These are phyloP conservation scores for Leucoptera coffeella DNA, from an alignment of 2,888 invertebrate genomes.

Conservation along the genomic window DNA sequence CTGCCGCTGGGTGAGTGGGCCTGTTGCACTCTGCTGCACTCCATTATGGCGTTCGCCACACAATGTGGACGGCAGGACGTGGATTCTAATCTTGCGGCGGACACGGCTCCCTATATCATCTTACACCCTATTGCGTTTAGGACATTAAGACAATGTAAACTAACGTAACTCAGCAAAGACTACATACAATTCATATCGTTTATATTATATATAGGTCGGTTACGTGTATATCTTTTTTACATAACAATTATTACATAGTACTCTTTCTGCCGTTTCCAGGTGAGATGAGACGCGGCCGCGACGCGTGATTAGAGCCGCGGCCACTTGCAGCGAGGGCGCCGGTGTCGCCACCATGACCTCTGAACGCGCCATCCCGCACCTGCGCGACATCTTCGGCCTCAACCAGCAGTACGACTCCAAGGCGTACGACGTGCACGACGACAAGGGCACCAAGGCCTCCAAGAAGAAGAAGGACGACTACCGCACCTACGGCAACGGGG, in stretches of 20 bases:
- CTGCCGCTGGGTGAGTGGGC: background rate
- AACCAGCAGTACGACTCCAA: conserved; percentile 48
- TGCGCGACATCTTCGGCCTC: conserved; percentile 67
- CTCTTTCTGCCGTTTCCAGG: conserved; percentile 27
- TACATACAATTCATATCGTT: too few relatives aligned
- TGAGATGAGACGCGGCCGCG: conserved; percentile 33
- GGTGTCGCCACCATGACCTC: conserved; percentile 50
- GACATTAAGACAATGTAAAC: too few relatives aligned
- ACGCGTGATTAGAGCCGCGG: conserved; percentile 11
- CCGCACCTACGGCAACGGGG: conserved; percentile 59
- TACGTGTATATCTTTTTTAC: too few relatives aligned
- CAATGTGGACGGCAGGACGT: too few relatives aligned
- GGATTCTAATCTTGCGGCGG: too few relatives aligned
- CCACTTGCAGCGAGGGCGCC: too few relatives aligned
- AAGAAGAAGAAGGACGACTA: conserved; percentile 65
- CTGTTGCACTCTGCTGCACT: conserved; percentile 19
- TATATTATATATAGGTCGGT: too few relatives aligned
- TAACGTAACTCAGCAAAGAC: too few relatives aligned
- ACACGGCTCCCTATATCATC: too few relatives aligned
- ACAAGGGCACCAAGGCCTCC: conserved; percentile 47
- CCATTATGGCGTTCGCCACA: conserved; percentile 18
- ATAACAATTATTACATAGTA: too few relatives aligned
- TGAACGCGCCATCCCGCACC: conserved; percentile 70
- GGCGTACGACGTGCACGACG: conserved; percentile 37
- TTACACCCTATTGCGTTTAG: too few relatives aligned